Evolutionary conservation across 2,888 invertebrate genomes (phyloP), one percentile per base, ranked within the genome.

Genomic region (Cataglyphis cursor): DNA sequence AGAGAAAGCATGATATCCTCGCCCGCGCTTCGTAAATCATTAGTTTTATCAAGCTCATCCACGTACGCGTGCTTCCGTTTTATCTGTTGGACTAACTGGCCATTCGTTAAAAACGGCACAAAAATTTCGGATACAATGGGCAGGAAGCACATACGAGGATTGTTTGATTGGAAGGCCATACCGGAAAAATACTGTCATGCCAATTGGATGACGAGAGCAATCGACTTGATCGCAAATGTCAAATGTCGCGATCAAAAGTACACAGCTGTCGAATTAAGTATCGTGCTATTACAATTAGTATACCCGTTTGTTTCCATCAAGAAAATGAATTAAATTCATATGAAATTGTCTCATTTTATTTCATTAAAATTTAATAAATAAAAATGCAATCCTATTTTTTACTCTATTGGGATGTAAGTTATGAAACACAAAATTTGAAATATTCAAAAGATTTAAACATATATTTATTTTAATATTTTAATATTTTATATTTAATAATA

Each of bases 11-110:
- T 57, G 84, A 64, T 81, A 48, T n/a, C n/a, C 61, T 54, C 72
- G 82, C 48, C 68, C 83, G 88, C 84, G 85, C 88, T 90, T 87
- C 92, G 93, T 94, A 94, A 94, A 94, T 94, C 94, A 94, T 94
- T 93, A 93, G 92, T 92, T 94, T 94, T 94, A 94, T 94, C 94
- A 92, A 92, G 90, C 92, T 93, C 93, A 93, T 93, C 92, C 93
- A 93, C 78, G 92, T 93, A 90, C 92, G 8, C 48, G 92, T 92
- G 92, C 92, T 93, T 92, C 90, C 92, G 92, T 90, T 94, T 93
- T 94, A 94, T 94, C 94, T 93, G 90, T 91, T 90, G 92, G 88
- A 83, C 92, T 93, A 93, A 92, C 92, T 92, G 92, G 85, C 90
- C 92, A 91, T 92, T 92, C 91, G 92, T 90, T 91, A 90, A 89